Evolutionary conservation across 2,888 invertebrate species (phyloP).

Genomic region (Synergus umbraculus): DNA sequence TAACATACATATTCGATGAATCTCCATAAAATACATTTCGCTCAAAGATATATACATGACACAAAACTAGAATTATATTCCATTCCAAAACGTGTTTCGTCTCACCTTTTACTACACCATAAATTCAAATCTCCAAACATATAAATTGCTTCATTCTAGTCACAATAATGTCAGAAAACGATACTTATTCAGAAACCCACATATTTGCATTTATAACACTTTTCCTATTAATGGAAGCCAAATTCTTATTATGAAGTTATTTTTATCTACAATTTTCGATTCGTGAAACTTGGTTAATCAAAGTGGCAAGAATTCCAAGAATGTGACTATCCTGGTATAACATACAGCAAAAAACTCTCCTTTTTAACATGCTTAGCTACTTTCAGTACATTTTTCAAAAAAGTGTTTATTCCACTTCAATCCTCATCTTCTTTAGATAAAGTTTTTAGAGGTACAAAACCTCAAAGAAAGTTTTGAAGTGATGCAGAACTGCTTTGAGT

Average conservation of each 20-base stretch:
- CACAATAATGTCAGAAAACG: not conserved
- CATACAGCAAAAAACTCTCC: too few species aligned
- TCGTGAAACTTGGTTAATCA: too few species aligned
- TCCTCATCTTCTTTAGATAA: not conserved
- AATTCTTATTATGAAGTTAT: too few species aligned
- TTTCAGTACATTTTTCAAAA: not conserved
- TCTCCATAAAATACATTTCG: not conserved
- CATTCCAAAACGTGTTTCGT: not conserved
- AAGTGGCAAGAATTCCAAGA: too few species aligned
- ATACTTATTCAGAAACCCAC: not conserved
- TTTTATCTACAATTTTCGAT: too few species aligned
- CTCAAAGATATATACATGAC: not conserved
- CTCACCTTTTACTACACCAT: not conserved
- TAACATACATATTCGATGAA: not conserved
- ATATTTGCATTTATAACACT: not conserved
- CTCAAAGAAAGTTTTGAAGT: conserved; percentile 1
- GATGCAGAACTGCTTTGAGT: not conserved
- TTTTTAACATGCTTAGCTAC: too few species aligned
- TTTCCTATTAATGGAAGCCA: not conserved
- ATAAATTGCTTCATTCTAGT: not conserved
- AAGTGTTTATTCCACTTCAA: not conserved
- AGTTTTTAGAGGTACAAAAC: not conserved
- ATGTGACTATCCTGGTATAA: too few species aligned
- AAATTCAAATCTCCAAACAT: not conserved
- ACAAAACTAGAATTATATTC: not conserved